phyloP scores from a whole-genome alignment of 2,888 invertebrate genomes.

The Troilus luridus region DNA sequence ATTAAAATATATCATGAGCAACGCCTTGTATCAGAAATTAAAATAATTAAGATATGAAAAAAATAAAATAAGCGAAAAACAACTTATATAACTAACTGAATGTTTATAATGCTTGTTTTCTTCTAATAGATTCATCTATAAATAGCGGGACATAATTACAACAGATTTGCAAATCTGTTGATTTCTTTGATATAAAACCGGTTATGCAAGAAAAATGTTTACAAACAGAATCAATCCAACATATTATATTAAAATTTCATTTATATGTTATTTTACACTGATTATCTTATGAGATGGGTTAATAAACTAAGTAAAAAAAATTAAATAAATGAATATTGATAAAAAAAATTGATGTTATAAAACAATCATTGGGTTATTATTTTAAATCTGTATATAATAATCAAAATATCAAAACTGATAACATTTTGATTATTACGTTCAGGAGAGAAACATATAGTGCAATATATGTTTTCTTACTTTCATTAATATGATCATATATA shows the following conservation, averaged over 20 bases:
- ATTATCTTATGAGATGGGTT: not conserved
- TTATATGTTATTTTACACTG: not conserved
- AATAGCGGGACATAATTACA: not conserved
- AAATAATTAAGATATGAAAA: not conserved
- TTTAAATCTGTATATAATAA: not conserved
- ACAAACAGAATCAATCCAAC: not conserved
- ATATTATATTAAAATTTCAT: not conserved
- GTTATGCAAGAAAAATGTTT: conserved; percentile 33
- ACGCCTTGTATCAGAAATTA: too few relatives aligned
- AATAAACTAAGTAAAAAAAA: not conserved
- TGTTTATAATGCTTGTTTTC: not conserved
- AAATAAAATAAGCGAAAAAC: not conserved
- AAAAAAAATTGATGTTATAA: not conserved
- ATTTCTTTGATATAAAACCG: not conserved
- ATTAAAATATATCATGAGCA: too few relatives aligned
- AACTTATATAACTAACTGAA: not conserved
- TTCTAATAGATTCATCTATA: conserved; percentile 1
- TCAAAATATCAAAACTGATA: not conserved
- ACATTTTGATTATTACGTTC: too few relatives aligned
- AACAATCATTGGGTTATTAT: too few relatives aligned
- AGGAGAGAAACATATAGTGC: too few relatives aligned
- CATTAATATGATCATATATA: too few relatives aligned
- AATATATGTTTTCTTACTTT: too few relatives aligned
- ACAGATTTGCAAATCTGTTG: conserved; percentile 11
- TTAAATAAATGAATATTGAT: not conserved